These are phyloP conservation scores for Megaceryle torquata DNA, from an alignment of 2,113 vertebrate genomes.

Conservation along the genomic window DNA sequence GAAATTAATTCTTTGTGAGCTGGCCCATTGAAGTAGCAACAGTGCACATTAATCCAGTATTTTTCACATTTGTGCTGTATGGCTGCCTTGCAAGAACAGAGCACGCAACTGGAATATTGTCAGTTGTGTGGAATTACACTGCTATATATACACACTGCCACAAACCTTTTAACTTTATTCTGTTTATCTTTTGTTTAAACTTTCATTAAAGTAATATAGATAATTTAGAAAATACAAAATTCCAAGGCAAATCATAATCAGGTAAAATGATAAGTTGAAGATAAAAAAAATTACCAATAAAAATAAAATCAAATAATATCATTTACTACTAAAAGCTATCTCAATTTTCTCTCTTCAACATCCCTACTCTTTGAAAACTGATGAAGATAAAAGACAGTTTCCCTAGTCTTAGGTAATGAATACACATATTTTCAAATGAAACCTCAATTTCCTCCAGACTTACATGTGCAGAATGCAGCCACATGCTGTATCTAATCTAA, in stretches of 20 bases:
- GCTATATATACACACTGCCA: rapidly evolving
- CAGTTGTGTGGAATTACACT: background rate
- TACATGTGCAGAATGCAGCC: background rate
- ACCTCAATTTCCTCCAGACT: background rate
- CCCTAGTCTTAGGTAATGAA: background rate
- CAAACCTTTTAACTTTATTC: background rate
- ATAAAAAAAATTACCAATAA: background rate
- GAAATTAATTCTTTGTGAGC: background rate
- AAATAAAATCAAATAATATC: background rate
- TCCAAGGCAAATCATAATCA: background rate
- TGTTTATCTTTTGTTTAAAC: background rate
- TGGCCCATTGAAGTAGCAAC: background rate
- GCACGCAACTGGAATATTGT: background rate
- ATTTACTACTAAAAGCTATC: background rate
- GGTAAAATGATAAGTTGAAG: background rate
- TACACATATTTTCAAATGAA: background rate
- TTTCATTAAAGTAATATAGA: background rate
- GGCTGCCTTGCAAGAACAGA: background rate
- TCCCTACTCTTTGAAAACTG: background rate
- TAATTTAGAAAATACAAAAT: background rate
- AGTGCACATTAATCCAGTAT: background rate
- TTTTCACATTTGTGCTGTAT: background rate
- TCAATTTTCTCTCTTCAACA: background rate
- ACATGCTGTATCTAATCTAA: background rate
- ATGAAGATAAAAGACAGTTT: background rate